Base-by-base conservation (phyloP, 2,888 invertebrate species). In the Dicyrtoma fusca region DNA sequence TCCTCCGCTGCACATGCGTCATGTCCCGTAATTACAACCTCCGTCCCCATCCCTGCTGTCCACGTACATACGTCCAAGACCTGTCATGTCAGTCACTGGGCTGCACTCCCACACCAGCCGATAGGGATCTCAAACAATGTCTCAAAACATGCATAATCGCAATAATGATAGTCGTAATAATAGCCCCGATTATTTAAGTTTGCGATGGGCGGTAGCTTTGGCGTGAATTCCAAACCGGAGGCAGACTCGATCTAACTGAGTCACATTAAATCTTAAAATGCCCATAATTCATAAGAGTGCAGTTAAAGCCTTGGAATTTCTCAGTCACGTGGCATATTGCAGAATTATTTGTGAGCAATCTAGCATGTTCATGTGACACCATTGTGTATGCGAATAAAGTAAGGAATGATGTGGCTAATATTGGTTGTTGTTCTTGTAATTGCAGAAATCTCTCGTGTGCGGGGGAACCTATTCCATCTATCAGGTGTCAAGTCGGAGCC, bases 391-490 rank as follows among this genome's bases (percentile, higher is more conserved):
- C 8, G 34, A 45, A n/a, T 64, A 21, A 23, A 53, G 53, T 21
- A 49, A 49, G 25, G 21, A 51, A 49, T 64, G 45, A 21, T 10
- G 23, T 47, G 13, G 44, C 23, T 10, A 25, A 25, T n/a, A n/a
- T 45, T 47, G 49, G 51, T 61, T 45, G 8, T 69, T 69, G 55
- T 68, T 51, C 53, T 42, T 62, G 59, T 85, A 82, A 83, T 91
- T 91, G 73, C 91, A 97, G 97, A 97, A 90, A 99, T 99, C 84
- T 94, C 95, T 84, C 94, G 94, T 89, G 97, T 98, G 76, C 91
- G 98, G 84, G 93, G 97, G 82, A 94, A 94, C 85, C 88, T 99
- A 85, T 99, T 99, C 88, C 97, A 98, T 89, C 95, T 97, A 87
- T 96, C 96, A 88, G 97, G 97, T 82, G 92, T 92, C 79, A 94